phyloP scores from a whole-genome alignment of 2,113 vertebrate genomes.

The Salminus brasiliensis region DNA sequence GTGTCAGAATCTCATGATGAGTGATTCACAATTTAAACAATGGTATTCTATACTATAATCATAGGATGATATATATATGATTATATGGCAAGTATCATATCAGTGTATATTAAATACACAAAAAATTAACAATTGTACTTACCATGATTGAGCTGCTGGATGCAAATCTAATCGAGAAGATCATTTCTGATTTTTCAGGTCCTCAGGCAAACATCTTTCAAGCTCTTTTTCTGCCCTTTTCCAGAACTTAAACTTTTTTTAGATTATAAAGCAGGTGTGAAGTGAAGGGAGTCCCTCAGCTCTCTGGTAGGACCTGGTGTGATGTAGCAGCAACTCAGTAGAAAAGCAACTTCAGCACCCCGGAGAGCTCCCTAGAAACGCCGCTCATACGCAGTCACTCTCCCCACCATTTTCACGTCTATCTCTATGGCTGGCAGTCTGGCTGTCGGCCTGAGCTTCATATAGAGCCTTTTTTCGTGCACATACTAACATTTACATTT shows the following conservation, averaged over 20 bases:
- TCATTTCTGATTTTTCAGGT: conserved; percentile 15
- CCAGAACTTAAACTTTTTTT: background rate
- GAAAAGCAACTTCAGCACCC: conserved; percentile 78
- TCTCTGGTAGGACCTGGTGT: conserved; percentile 36
- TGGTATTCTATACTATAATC: no score
- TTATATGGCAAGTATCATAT: no score
- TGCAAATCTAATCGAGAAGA: conserved; percentile 38
- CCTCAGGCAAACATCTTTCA: background rate
- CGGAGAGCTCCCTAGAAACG: conserved; percentile 75
- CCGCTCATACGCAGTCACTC: conserved; percentile 31
- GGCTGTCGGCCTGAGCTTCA: background rate
- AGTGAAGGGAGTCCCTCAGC: background rate
- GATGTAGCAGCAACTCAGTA: conserved; percentile 36
- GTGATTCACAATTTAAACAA: no score
- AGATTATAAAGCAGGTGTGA: background rate
- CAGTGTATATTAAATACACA: background rate
- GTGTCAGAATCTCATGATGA: no score
- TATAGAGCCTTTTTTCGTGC: background rate
- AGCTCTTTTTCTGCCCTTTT: background rate
- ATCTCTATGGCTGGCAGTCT: background rate
- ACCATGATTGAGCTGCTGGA: conserved; percentile 55
- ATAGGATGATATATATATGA: no score
- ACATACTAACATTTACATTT: background rate
- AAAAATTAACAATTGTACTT: conserved; percentile 30
- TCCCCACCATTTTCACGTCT: conserved; percentile 9